Base-by-base conservation (phyloP, 2,888 invertebrate species). In the Drosophila vallismaia region DNA sequence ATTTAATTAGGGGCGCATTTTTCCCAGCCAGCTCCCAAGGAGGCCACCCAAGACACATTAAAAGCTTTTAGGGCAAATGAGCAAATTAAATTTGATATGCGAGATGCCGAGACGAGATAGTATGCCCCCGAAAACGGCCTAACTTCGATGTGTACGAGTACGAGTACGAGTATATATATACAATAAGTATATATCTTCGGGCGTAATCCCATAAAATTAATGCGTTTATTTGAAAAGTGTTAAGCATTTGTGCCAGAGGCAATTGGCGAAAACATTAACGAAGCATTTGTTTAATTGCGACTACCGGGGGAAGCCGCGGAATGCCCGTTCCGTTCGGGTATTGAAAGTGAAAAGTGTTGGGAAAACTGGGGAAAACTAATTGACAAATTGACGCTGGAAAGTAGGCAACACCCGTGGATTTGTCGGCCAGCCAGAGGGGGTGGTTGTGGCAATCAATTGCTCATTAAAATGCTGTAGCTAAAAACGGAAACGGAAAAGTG, bases 1-100 rank as follows among this genome's bases (percentile, higher is more conserved):
- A 89, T 88, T 89, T 89, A 89, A 89, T 89, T 89, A 81, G 79
- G 80, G 73, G 77, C 80, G 78, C 83, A 81, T 87, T 88, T 87
- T 79, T 83, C 75, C 76, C 75, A 70, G 77, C 40, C 40, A 14
- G 8, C 40, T 42, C 8, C 14, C 24, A 24, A 10, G 24, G 24
- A 44, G 7, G 38, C 76, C 78, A 79, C 64, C 85, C 70, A 81
- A 79, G 77, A 71, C 70, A 86, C 85, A 84, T 78, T 79, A 88
- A 86, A 86, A 84, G 88, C 86, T 86, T 86, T 88, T 84, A 86
- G 86, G 87, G 85, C 78, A 88, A 86, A 84, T 88, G 88, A 79
- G 88, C 77, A 86, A 86, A 88, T 85, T 88, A 82, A 82, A 85
- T 85, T 85, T 88, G 85, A 84, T 87, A 84, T 84, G 85, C 83